A percentile compares a stretch with the other conserved stretches of the same genome.
Conservation (phyloP, 2,888 invertebrate species). For the Steinernema hermaphroditum region DNA sequence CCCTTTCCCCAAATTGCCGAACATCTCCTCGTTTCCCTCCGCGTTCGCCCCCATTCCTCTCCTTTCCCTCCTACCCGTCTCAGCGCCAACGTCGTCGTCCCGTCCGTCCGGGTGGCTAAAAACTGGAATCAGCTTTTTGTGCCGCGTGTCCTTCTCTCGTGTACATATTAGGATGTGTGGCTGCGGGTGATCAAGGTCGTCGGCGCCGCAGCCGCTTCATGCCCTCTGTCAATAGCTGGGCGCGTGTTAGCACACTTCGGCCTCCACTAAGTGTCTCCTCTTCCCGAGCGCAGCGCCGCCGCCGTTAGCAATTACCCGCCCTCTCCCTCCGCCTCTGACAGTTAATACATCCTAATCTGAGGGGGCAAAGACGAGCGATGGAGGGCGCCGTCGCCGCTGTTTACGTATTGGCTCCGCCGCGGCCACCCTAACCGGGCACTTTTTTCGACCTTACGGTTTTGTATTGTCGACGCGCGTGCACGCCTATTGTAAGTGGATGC, state of each 20-base stretch:
- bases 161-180: conserved; percentile 4
- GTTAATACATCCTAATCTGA: conserved; percentile 31
- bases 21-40: too few relatives aligned
- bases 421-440: not conserved
- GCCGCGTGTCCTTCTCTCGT: not conserved
- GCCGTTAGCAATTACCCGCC: conserved; percentile 27
- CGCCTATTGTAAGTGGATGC: too few relatives aligned
- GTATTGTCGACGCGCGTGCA: too few relatives aligned
- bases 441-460: conserved; percentile 25
- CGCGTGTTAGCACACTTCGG: not conserved
- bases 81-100: too few relatives aligned
- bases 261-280: conserved; percentile 15
- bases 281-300: not conserved
- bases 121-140: conserved; percentile 17
- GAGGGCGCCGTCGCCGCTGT: not conserved
- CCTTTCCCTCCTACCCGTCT: too few relatives aligned
- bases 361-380: conserved; percentile 16
- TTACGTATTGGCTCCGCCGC: conserved; percentile 1
- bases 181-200: conserved; percentile 10
- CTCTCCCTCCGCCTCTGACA: not conserved
- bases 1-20: too few relatives aligned
- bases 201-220: not conserved
- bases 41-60: too few relatives aligned
- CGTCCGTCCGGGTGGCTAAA: not conserved
- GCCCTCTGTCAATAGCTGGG: conserved; percentile 1